phyloP scores from a whole-genome alignment of 2,888 invertebrate species.

The Antheraea assamensis region DNA sequence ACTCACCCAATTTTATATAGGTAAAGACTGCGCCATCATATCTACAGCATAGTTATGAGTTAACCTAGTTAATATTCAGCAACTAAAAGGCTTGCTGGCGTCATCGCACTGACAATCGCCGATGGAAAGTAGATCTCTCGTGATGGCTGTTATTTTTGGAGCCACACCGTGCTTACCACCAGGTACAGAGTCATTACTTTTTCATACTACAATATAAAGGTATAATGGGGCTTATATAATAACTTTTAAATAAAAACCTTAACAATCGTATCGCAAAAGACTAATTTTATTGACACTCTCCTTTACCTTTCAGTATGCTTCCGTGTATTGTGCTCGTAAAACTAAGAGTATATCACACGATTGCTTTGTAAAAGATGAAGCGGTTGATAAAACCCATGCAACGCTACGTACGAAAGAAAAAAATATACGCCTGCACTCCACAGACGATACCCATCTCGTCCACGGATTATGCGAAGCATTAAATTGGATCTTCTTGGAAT shows the following conservation, averaged over 20 bases:
- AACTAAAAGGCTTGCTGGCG: too few species aligned
- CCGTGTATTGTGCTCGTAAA: not conserved
- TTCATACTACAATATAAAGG: not conserved
- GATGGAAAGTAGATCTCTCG: too few species aligned
- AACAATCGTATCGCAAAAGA: not conserved
- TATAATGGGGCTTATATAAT: not conserved
- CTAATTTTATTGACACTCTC: not conserved
- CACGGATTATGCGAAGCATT: slow-evolving; percentile 68
- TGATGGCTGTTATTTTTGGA: too few species aligned
- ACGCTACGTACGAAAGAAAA: slow-evolving; percentile 14
- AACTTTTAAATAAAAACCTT: not conserved
- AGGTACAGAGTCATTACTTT: too few species aligned
- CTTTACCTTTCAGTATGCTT: not conserved
- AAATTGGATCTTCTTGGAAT: slow-evolving; percentile 75
- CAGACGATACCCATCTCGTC: slow-evolving; percentile 64
- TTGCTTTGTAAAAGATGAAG: slow-evolving; percentile 14
- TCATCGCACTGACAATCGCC: too few species aligned
- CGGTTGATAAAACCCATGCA: slow-evolving; percentile 17
- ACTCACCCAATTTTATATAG: too few species aligned
- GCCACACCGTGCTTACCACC: too few species aligned
- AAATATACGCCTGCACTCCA: slow-evolving; percentile 19
- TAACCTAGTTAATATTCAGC: too few species aligned
- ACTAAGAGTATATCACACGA: not conserved
- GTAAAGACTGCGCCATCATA: too few species aligned
- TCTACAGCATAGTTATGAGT: too few species aligned